Percentiles rank a stretch among this genome's conserved stretches.
Conservation (phyloP, 1,140 invertebrate species). For the Rhynchophorus ferrugineus region DNA sequence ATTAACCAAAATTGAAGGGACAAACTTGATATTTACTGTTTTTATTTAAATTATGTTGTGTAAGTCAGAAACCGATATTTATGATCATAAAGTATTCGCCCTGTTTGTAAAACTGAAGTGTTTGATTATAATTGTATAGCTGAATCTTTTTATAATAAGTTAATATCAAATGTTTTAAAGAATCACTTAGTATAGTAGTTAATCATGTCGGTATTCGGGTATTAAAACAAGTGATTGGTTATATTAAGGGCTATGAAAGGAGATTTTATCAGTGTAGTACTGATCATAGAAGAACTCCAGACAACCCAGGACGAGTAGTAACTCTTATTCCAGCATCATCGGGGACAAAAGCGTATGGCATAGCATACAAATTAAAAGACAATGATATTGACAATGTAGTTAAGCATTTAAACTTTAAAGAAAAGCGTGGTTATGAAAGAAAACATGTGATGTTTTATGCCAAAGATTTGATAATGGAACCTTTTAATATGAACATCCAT, state of each 20-base stretch:
- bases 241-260: conserved; percentile 74
- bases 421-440: conserved; percentile 81
- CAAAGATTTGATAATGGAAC: conserved; percentile 38
- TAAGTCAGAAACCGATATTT: too few relatives aligned
- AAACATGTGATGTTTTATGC: conserved; percentile 64
- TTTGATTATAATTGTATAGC: too few relatives aligned
- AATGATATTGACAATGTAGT: conserved; percentile 63
- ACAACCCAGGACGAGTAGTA: conserved; percentile 83
- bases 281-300: conserved; percentile 79
- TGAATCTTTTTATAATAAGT: too few relatives aligned
- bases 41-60: too few relatives aligned
- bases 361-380: conserved; percentile 78
- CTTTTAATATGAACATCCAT: conserved; percentile 67
- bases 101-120: too few relatives aligned
- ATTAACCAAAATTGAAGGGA: too few relatives aligned
- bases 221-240: conserved; percentile 65
- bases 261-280: conserved; percentile 88
- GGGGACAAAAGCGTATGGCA: conserved; percentile 66
- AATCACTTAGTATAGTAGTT: too few relatives aligned
- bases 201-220: too few relatives aligned
- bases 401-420: conserved; percentile 77
- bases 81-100: too few relatives aligned
- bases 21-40: too few relatives aligned
- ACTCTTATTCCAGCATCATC: conserved; percentile 67
- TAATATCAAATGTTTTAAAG: too few relatives aligned